Evolutionary conservation across 2,888 invertebrate species (phyloP).

Genomic region (Brachynemurus nebulosus): DNA sequence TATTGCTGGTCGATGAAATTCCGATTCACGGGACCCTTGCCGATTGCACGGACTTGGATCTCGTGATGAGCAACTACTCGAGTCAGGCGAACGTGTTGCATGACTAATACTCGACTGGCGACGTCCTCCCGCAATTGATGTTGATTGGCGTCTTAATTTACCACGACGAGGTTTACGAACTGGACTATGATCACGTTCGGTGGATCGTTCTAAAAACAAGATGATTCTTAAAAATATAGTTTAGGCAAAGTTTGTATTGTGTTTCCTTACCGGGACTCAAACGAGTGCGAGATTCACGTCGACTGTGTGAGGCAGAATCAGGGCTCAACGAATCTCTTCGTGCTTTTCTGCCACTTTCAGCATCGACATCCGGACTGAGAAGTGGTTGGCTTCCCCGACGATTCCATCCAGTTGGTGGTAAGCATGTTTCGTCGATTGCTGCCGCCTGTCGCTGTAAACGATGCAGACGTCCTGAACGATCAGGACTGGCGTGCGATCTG

Average conservation of each 20-base stretch:
- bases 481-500: slow-evolving; percentile 49
- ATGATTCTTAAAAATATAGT: not conserved
- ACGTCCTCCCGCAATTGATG: slow-evolving; percentile 47
- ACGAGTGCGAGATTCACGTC: slow-evolving; percentile 64
- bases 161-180: slow-evolving; percentile 53
- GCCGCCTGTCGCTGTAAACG: slow-evolving; percentile 76
- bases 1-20: slow-evolving; percentile 54
- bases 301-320: slow-evolving; percentile 65
- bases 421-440: slow-evolving; percentile 72
- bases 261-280: slow-evolving; percentile 43
- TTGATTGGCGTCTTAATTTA: slow-evolving; percentile 62
- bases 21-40: slow-evolving; percentile 33
- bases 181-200: slow-evolving; percentile 70
- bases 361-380: slow-evolving; percentile 64
- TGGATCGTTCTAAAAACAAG: slow-evolving; percentile 42
- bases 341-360: slow-evolving; percentile 54
- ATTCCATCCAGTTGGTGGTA: slow-evolving; percentile 50
- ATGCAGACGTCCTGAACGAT: slow-evolving; percentile 42
- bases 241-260: not conserved
- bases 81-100: slow-evolving; percentile 49
- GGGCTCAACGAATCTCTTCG: slow-evolving; percentile 80
- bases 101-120: slow-evolving; percentile 20
- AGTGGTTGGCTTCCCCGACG: slow-evolving; percentile 72
- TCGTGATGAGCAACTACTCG: slow-evolving; percentile 66
- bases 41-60: slow-evolving; percentile 72